Evolutionary conservation across 2,797 vertebrate genomes (phyloP).

Genomic region (Lateolabrax maculatus): DNA sequence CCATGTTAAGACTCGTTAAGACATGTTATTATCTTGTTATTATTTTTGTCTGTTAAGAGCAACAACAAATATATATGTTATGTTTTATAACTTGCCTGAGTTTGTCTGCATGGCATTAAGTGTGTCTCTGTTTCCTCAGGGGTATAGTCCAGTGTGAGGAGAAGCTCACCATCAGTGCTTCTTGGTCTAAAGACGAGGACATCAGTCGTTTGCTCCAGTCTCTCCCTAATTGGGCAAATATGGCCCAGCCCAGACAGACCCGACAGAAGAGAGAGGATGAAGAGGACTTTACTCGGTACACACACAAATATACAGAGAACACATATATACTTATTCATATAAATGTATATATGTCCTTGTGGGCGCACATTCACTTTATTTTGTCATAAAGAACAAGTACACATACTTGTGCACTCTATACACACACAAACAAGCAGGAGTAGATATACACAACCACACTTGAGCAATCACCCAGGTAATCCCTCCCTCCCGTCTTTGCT

Average conservation of each 20-base stretch:
- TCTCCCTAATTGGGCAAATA: constrained; percentile 96
- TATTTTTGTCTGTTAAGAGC: background rate
- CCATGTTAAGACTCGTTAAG: too few relatives aligned
- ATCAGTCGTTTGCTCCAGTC: constrained; percentile 97
- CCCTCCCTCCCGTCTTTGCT: constrained; percentile 34
- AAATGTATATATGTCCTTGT: background rate
- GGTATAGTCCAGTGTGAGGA: constrained; percentile 94
- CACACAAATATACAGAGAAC: background rate
- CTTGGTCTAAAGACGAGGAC: constrained; percentile 98
- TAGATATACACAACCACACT: constrained; percentile 24
- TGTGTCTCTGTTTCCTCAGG: constrained; percentile 77
- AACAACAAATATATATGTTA: too few relatives aligned
- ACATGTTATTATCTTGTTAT: background rate
- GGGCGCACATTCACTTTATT: background rate
- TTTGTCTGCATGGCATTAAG: background rate
- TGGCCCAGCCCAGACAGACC: constrained; percentile 94
- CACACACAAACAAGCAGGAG: constrained; percentile 17
- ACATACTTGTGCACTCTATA: background rate
- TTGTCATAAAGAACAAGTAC: background rate
- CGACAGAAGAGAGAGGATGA: constrained; percentile 98
- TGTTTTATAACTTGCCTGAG: background rate
- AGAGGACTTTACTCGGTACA: constrained; percentile 95
- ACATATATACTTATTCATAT: background rate
- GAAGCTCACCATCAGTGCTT: constrained; percentile 96
- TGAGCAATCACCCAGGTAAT: constrained; percentile 57